A percentile compares a stretch with the other conserved stretches of the same genome.
Evolutionary conservation across 2,113 vertebrate genomes (phyloP).

Genomic region (Carassius gibelio): DNA sequence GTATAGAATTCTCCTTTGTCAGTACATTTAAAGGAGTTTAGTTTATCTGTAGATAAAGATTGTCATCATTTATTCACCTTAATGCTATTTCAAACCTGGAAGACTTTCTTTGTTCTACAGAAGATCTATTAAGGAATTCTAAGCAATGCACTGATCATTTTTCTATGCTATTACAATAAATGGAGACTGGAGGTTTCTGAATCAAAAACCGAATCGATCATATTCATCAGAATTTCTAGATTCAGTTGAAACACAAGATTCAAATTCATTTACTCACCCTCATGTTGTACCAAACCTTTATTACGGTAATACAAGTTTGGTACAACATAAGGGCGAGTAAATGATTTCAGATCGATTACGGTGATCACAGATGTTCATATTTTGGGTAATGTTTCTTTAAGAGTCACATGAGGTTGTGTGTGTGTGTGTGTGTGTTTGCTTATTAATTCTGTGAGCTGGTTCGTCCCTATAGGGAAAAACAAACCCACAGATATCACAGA

Average conservation of each 20-base stretch:
- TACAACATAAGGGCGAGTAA: too few relatives aligned
- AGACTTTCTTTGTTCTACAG: not conserved
- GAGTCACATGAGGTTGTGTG: not conserved
- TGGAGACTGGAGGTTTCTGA: not conserved
- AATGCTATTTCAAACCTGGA: not conserved
- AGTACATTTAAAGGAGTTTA: not conserved
- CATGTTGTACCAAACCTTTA: too few relatives aligned
- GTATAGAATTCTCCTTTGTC: not conserved
- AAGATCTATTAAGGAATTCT: not conserved
- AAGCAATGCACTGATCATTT: not conserved
- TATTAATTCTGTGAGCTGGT: not conserved
- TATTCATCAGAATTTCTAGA: not conserved
- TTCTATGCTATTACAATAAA: not conserved
- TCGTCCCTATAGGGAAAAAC: not conserved
- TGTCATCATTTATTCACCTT: not conserved
- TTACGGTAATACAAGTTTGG: too few relatives aligned
- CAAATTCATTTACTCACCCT: too few relatives aligned
- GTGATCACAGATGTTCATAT: too few relatives aligned
- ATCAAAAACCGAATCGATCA: not conserved
- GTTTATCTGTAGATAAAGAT: not conserved
- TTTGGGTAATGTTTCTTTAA: too few relatives aligned
- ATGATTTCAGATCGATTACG: not conserved
- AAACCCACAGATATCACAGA: not conserved
- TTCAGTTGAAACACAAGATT: too few relatives aligned
- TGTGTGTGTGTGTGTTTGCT: not conserved